Conservation (phyloP, 2,797 vertebrate species). For the Acestrorhynchus altus region DNA sequence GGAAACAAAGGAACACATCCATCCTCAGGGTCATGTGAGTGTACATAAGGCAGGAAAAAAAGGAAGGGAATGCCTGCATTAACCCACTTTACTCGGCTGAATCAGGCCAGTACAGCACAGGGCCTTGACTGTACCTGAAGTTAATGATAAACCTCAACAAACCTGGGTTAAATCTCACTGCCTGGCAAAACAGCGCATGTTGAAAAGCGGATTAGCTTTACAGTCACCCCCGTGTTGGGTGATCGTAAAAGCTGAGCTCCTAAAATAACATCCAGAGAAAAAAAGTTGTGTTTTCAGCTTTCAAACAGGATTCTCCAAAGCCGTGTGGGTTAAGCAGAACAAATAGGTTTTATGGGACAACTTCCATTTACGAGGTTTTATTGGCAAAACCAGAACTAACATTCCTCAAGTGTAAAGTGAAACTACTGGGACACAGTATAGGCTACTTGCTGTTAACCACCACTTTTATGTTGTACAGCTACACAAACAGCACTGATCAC, state of each 20-base stretch:
- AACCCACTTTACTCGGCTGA: constrained; percentile 47
- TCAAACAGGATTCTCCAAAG: constrained; percentile 61
- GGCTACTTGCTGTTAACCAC: too few relatives aligned
- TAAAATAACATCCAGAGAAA: constrained; percentile 65
- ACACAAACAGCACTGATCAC: too few relatives aligned
- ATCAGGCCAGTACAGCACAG: not conserved
- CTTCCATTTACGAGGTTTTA: constrained; percentile 69
- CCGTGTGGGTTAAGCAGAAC: constrained; percentile 57
- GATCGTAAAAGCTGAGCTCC: constrained; percentile 66
- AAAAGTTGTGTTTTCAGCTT: constrained; percentile 68
- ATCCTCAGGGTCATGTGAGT: constrained; percentile 60
- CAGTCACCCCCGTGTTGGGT: constrained; percentile 63
- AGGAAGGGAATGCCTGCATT: constrained; percentile 61
- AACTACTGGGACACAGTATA: not conserved
- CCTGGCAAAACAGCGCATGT: constrained; percentile 75
- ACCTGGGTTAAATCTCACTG: constrained; percentile 58
- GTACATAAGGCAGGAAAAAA: constrained; percentile 61
- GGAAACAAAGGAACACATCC: constrained; percentile 58
- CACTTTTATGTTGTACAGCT: too few relatives aligned
- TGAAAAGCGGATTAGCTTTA: constrained; percentile 78
- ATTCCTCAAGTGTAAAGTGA: constrained; percentile 35
- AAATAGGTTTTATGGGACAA: constrained; percentile 69
- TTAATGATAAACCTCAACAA: constrained; percentile 78
- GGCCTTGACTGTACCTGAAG: constrained; percentile 59
- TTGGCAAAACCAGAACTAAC: constrained; percentile 56